Evolutionary conservation across 2,797 vertebrate genomes (phyloP), one percentile per base, ranked within the genome.

Genomic region (Ambastaia sidthimunki): DNA sequence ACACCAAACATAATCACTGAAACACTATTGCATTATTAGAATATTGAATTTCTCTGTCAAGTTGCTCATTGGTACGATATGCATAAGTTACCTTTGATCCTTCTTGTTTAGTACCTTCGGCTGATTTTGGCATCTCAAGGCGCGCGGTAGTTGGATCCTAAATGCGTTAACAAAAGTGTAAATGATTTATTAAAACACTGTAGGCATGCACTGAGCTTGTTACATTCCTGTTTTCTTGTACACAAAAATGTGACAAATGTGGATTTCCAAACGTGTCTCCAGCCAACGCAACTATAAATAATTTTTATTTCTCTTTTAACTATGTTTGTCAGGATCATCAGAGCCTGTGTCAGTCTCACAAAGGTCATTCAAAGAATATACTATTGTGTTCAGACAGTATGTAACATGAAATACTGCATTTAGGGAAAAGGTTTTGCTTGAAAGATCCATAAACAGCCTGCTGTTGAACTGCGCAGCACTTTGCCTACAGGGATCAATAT

Each of bases 401-500:
- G 60, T n/a, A 12, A 57, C 25, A 25, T 59, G 57, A 59, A 77
- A 59, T 25, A 65, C 21, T 52, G 23, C 69, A 66, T 72, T 72
- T 55, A 60, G 72, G 60, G 31, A 54, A 79, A 79, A 78, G 13
- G 50, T 52, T 21, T 57, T 11, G 23, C 70, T 28, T 54, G 47
- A 34, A 25, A 62, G 63, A 23, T 65, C 21, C 3, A 41, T 16
- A n/a, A 25, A 70, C 54, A 77, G 66, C 4, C 12, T 59, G 37
- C 19, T 74, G 55, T 70, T 74, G 41, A 70, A 67, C n/a, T 2
- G 12, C 72, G 54, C 60, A 63, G 77, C 48, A 0, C 31, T 75
- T 50, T 79, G n/a, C 57, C 66, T 12, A 15, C 19, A 16, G 31
- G 55, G 60, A 68, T 69, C 76, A 76, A 75, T 55, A 75, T 47